Conservation (phyloP, 2,797 vertebrate species). For the Melanotaenia pygmaea region DNA sequence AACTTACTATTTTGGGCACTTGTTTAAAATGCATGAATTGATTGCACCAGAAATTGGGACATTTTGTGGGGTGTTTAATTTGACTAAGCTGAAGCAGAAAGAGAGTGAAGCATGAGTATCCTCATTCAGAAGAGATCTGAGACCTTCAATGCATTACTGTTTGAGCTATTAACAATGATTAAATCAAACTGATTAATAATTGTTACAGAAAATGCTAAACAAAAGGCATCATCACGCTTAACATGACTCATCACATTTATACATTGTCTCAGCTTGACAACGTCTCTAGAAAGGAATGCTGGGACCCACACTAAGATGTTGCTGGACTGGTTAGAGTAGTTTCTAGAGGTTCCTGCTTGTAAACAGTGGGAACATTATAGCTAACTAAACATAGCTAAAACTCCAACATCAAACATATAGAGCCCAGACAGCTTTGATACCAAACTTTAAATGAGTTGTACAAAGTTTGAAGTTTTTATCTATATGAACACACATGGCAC, state of each 20-base stretch:
- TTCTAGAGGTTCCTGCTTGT: conserved; percentile 28
- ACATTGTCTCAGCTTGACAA: conserved; percentile 6
- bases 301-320: conserved; percentile 11
- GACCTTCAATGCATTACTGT: background rate
- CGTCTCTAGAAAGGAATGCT: conserved; percentile 3
- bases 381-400: background rate
- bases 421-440: background rate
- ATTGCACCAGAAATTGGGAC: background rate
- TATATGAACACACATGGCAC: background rate
- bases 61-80: background rate
- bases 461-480: background rate
- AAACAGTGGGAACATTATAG: background rate
- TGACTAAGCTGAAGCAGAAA: background rate
- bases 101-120: background rate
- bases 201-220: background rate
- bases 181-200: conserved; percentile 14
- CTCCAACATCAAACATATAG: background rate
- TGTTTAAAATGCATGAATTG: fast-evolving
- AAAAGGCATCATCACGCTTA: background rate
- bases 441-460: background rate
- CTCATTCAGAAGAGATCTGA: background rate
- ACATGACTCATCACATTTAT: background rate
- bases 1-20: background rate
- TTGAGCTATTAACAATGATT: background rate
- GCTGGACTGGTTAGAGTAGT: conserved; percentile 41